Evolutionary conservation across 92 coral and sea anemone genomes (phyloP).

Genomic region (Galaxea fascicularis): DNA sequence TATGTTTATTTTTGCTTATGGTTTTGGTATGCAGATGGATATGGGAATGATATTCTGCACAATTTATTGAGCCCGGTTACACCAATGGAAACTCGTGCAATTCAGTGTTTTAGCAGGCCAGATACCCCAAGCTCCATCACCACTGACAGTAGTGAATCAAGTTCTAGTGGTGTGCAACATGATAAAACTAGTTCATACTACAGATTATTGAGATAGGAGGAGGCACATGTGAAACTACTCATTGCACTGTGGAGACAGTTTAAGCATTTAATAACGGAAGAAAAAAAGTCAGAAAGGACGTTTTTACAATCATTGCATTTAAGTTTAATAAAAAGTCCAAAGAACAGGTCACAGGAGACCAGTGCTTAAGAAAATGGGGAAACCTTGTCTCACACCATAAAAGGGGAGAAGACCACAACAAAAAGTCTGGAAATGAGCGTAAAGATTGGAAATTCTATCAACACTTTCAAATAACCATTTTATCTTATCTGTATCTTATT

Average conservation of each 20-base stretch:
- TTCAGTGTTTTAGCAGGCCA: slow-evolving; percentile 27
- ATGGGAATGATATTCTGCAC: slow-evolving; percentile 15
- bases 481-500: slow-evolving; percentile 6
- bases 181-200: slow-evolving; percentile 30
- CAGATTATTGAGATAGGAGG: slow-evolving; percentile 54
- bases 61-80: slow-evolving; percentile 21
- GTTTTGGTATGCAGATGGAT: slow-evolving; percentile 3
- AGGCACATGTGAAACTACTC: slow-evolving; percentile 34
- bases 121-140: slow-evolving; percentile 31
- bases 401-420: slow-evolving; percentile 39
- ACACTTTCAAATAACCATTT: background rate
- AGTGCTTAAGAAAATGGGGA: slow-evolving; percentile 39
- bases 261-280: slow-evolving; percentile 28
- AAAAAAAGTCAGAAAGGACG: slow-evolving; percentile 48
- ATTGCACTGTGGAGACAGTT: slow-evolving; percentile 35
- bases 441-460: slow-evolving; percentile 44
- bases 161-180: slow-evolving; percentile 45
- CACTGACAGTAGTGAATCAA: slow-evolving; percentile 37
- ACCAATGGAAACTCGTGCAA: slow-evolving; percentile 8
- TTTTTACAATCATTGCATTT: slow-evolving; percentile 38
- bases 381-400: slow-evolving; percentile 37
- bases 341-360: slow-evolving; percentile 34
- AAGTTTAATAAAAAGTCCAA: slow-evolving; percentile 40
- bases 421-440: slow-evolving; percentile 36
- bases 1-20: slow-evolving; percentile 10